These are phyloP conservation scores for Microctonus hyperodae DNA, from an alignment of 2,888 invertebrate species.

Conservation along the genomic window DNA sequence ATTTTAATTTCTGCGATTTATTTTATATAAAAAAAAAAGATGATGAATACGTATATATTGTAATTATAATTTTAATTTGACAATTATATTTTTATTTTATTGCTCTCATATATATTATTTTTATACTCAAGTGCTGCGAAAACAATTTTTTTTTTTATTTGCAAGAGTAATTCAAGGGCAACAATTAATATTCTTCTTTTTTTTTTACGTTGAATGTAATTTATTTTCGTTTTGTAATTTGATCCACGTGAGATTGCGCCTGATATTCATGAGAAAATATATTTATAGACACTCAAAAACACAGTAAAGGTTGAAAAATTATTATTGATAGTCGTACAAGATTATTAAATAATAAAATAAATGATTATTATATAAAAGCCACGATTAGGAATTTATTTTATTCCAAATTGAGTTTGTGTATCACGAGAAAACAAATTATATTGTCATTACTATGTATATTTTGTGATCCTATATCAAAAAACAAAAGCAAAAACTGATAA, in stretches of 20 bases:
- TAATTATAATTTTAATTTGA: too few relatives aligned
- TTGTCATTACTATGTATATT: conserved; percentile 61
- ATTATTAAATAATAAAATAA: background rate
- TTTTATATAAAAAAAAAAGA: background rate
- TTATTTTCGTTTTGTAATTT: background rate
- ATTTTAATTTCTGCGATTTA: background rate
- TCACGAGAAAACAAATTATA: background rate
- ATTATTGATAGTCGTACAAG: too few relatives aligned
- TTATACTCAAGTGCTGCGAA: too few relatives aligned
- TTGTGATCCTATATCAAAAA: conserved; percentile 61
- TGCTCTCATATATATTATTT: too few relatives aligned
- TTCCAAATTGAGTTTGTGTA: background rate
- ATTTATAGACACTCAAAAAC: background rate
- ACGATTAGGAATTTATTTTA: background rate
- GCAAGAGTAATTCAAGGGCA: too few relatives aligned
- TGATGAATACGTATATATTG: too few relatives aligned
- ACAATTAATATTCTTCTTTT: background rate
- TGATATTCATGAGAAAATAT: background rate
- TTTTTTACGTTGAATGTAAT: too few relatives aligned
- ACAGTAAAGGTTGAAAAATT: too few relatives aligned
- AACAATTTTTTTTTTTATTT: too few relatives aligned
- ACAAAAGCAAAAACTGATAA: conserved; percentile 48
- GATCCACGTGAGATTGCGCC: background rate
- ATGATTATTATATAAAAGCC: background rate
- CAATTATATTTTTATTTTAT: too few relatives aligned